A percentile compares a stretch with the other conserved stretches of the same genome.
phyloP scores from a whole-genome alignment of 2,888 invertebrate species.

The Agriopis leucophaearia region DNA sequence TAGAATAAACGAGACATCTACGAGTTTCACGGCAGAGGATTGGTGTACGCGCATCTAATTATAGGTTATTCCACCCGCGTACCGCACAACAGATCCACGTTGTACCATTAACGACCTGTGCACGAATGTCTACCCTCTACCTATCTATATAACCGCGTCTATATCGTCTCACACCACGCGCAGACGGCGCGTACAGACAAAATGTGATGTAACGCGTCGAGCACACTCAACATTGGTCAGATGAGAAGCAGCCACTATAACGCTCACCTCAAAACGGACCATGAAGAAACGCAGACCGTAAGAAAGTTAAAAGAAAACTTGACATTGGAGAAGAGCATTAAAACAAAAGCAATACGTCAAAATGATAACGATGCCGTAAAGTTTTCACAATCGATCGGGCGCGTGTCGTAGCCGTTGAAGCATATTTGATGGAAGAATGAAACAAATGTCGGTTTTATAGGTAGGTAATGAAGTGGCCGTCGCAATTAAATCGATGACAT shows the following conservation, averaged over 20 bases:
- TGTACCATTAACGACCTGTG: conserved; percentile 79
- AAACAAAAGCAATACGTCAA: conserved; percentile 62
- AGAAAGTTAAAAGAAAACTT: conserved; percentile 53
- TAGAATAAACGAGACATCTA: conserved; percentile 73
- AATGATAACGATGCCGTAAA: conserved; percentile 69
- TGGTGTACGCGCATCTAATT: conserved; percentile 83
- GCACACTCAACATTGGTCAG: conserved; percentile 59
- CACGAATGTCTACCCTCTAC: conserved; percentile 73
- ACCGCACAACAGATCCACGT: conserved; percentile 79
- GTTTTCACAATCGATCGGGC: conserved; percentile 64
- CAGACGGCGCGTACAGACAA: conserved; percentile 58
- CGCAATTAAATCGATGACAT: conserved; percentile 84
- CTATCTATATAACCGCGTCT: conserved; percentile 52
- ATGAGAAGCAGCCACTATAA: conserved; percentile 8
- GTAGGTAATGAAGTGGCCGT: conserved; percentile 74
- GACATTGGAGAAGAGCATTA: conserved; percentile 64
- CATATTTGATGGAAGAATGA: conserved; percentile 58
- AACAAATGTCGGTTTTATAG: conserved; percentile 70
- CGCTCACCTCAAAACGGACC: conserved; percentile 29
- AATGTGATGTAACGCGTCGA: conserved; percentile 70
- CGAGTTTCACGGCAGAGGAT: conserved; percentile 72
- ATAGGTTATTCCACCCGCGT: conserved; percentile 84
- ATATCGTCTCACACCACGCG: conserved; percentile 58
- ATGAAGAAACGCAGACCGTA: conserved; percentile 52
- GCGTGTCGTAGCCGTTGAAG: conserved; percentile 52